Evolutionary conservation across 1,140 invertebrate species (phyloP), one percentile per base, ranked within the genome.

Genomic region (Adoxophyes honmai): DNA sequence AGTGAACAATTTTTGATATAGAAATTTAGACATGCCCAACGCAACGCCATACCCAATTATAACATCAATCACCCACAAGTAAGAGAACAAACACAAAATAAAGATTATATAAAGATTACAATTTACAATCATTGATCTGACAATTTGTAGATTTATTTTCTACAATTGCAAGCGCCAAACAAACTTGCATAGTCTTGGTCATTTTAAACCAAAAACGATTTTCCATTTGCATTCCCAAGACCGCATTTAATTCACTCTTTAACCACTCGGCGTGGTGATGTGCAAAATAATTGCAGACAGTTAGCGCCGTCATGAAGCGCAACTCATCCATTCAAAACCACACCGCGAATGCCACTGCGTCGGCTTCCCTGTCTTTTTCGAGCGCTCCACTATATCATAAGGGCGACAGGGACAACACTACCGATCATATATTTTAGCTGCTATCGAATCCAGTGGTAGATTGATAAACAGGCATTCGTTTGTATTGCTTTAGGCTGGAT

Each of bases 401-500:
- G n/a, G 7, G n/a, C 18, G 28, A 48, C 11, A 18, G 16, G 21
- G 18, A 48, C 42, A 48, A 48, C 42, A 28, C 18, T 28, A 44
- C 42, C 21, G 21, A 48, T 21, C 42, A 48, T 48, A 21, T 18
- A 48, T 48, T 48, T 21, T n/a, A 28, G 42, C 18, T 48, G 21
- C 42, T 13, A 48, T 48, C 42, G 21, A 48, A 48, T 33, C 5
- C n/a, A 21, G 42, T 48, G 42, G 42, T 28, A 48, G 42, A 13
- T 48, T 48, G 42, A 48, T 48, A 48, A 48, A 33, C 18, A 5
- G 42, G 1, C 42, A 11, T 48, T 48, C 42, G 42, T 48, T 48
- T 48, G 42, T 48, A 48, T 48, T 48, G 42, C 42, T 48, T 48
- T 48, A 48, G 18, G 42, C 18, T 48, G 18, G 21, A 48, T 48